These are phyloP conservation scores for Triops cancriformis DNA, from an alignment of 1,140 invertebrate species.

Conservation along the genomic window DNA sequence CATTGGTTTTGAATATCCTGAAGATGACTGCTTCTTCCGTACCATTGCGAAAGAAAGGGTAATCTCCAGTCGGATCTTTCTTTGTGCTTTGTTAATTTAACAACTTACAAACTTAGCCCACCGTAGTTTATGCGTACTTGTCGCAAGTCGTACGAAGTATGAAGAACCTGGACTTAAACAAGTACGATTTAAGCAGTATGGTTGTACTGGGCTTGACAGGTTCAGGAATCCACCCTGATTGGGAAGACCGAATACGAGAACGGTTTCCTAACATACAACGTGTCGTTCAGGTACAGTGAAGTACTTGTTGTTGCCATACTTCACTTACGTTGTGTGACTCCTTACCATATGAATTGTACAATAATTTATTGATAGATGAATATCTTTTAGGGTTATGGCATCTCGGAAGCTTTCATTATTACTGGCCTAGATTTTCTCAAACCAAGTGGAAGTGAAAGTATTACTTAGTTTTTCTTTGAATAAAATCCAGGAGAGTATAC, in stretches of 20 bases:
- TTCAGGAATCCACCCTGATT: background rate
- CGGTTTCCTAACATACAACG: background rate
- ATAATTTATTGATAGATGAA: no score
- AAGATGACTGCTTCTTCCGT: background rate
- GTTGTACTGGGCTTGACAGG: background rate
- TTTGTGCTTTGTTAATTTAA: background rate
- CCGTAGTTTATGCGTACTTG: background rate
- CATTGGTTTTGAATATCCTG: background rate
- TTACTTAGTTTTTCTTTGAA: no score
- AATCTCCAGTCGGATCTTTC: background rate
- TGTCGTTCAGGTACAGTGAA: background rate
- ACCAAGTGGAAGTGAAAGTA: background rate
- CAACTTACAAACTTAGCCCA: background rate
- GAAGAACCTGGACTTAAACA: background rate
- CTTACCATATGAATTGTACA: no score
- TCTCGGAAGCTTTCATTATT: background rate
- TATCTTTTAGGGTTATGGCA: background rate
- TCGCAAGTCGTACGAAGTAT: constrained; percentile 15
- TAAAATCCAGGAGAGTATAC: no score
- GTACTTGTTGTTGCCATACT: no score
- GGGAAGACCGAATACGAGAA: background rate
- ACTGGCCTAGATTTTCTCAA: background rate
- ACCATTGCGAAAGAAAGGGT: background rate
- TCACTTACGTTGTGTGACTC: no score
- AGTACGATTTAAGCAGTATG: constrained; percentile 16